A percentile compares a stretch with the other conserved stretches of the same genome.
Evolutionary conservation across 30 jellyfish, hydroid and myxozoan species (phyloP).

Genomic region (Rhopilema esculentum): DNA sequence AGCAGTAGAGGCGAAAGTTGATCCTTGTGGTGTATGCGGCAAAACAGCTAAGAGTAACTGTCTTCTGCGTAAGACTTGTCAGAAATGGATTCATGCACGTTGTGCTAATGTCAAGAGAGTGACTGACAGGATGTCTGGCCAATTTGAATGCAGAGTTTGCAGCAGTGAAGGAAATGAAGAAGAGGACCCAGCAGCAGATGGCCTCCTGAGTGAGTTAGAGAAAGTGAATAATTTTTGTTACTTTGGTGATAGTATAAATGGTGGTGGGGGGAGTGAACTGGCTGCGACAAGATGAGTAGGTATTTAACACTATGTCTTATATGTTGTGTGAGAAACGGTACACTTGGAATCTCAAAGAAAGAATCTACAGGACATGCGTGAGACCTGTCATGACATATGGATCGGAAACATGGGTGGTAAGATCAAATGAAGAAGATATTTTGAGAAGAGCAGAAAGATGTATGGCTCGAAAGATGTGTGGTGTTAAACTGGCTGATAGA

Average conservation of each 20-base stretch:
- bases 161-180: background rate
- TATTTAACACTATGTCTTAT: background rate
- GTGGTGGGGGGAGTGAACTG: conserved; percentile 15
- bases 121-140: background rate
- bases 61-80: conserved; percentile 1
- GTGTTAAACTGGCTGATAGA: conserved; percentile 33
- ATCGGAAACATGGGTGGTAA: conserved; percentile 36
- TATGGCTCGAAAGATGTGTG: conserved; percentile 25
- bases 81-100: conserved; percentile 27
- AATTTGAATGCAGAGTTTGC: conserved; percentile 3
- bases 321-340: conserved; percentile 11
- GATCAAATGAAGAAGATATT: background rate
- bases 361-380: conserved; percentile 16
- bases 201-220: background rate
- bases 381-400: conserved; percentile 27
- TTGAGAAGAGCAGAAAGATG: conserved; percentile 30
- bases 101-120: conserved; percentile 27
- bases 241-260: conserved; percentile 14
- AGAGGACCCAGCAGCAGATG: background rate
- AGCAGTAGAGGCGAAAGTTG: conserved; percentile 15
- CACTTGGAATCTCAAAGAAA: conserved; percentile 7
- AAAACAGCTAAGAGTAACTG: conserved; percentile 12
- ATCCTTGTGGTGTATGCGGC: conserved; percentile 41
- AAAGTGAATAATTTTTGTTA: conserved; percentile 21
- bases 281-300: conserved; percentile 31